phyloP scores from a whole-genome alignment of 1,140 invertebrate species.

The Bombus cullumanus region DNA sequence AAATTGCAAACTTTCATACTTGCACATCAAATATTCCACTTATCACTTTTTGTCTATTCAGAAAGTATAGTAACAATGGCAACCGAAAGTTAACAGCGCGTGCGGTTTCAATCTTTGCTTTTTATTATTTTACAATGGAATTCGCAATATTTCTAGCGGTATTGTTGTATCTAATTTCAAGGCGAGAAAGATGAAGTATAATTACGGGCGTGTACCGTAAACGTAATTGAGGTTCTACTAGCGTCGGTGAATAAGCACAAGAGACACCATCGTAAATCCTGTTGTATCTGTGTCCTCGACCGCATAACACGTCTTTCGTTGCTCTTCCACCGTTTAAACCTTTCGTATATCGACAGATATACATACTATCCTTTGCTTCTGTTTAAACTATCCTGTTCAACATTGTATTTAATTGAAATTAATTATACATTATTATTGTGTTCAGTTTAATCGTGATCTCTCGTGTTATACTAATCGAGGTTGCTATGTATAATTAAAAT shows the following conservation, averaged over 20 bases:
- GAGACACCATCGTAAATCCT: conserved; percentile 28
- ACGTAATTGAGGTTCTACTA: not conserved
- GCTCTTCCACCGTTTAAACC: not conserved
- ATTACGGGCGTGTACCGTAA: not conserved
- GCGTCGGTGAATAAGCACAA: conserved; percentile 26
- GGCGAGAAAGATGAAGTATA: not conserved
- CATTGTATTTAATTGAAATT: too few relatives aligned
- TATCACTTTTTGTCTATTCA: not conserved
- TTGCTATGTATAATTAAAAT: too few relatives aligned
- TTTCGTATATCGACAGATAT: not conserved
- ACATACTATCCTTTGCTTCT: not conserved
- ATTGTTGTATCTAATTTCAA: conserved; percentile 1
- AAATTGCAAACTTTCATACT: not conserved
- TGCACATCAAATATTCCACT: not conserved
- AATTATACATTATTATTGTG: too few relatives aligned
- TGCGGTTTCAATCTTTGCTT: not conserved
- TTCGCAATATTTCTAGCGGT: not conserved
- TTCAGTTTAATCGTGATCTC: too few relatives aligned
- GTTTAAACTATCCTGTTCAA: too few relatives aligned
- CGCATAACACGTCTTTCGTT: not conserved
- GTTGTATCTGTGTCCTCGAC: not conserved
- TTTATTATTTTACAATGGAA: not conserved
- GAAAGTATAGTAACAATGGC: too few relatives aligned
- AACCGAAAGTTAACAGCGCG: not conserved
- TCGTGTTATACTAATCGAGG: too few relatives aligned